phyloP scores from a whole-genome alignment of 2,888 invertebrate genomes.

The Cerastoderma edule region DNA sequence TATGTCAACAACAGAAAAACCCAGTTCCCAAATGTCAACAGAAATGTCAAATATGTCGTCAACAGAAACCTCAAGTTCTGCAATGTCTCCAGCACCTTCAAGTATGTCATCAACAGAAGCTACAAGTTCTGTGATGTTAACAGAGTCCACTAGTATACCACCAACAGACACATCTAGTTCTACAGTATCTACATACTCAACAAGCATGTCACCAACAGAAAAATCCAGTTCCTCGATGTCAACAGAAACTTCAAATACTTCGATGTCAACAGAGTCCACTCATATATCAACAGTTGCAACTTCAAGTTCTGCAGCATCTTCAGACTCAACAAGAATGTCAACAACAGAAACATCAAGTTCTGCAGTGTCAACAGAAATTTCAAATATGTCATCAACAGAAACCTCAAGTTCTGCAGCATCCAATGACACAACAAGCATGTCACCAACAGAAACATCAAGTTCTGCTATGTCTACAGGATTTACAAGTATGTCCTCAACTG shows the following conservation, averaged over 20 bases:
- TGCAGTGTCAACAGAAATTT: neutral
- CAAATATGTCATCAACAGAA: neutral
- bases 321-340: conserved; percentile 10
- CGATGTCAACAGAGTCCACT: neutral
- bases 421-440: neutral
- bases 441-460: neutral
- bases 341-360: conserved; percentile 1
- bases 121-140: neutral
- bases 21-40: too few relatives aligned
- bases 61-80: neutral
- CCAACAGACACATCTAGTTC: neutral
- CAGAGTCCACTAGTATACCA: neutral
- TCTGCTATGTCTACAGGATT: too few relatives aligned
- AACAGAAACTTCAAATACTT: neutral
- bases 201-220: neutral
- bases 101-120: neutral
- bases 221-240: neutral
- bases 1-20: neutral
- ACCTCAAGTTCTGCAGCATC: neutral
- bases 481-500: neutral
- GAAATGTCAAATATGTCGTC: neutral
- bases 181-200: neutral
- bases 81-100: conserved; percentile 1
- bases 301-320: neutral
- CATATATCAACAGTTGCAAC: neutral